Evolutionary conservation across 2,113 vertebrate species (phyloP), one percentile per base, ranked within the genome.

Genomic region (Dascyllus trimaculatus): DNA sequence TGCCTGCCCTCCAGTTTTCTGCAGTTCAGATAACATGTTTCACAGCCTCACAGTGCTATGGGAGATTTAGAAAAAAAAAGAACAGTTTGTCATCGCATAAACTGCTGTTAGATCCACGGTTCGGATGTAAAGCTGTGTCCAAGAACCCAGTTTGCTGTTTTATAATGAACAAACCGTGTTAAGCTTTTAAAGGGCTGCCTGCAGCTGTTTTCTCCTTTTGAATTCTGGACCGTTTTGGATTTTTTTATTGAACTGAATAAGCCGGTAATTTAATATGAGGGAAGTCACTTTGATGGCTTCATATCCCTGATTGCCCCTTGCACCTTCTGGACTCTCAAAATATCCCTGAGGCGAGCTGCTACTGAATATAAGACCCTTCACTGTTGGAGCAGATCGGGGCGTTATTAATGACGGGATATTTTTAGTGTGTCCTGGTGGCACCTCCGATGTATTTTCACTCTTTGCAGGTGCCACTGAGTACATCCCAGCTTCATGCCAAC

Each of bases 321-420:
- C n/a, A 25, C 43, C 11, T 32, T 19, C 13, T 54, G 61, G 10
- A 26, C 13, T 74, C 29, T 57, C 49, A 52, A 29, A 56, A 70
- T 70, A 63, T 38, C 25, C 49, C 22, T 53, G 46, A 14, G 22
- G 52, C 46, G 26, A 38, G 72, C 22, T 40, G 59, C 53, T 58
- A 26, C 46, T 46, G 22, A 53, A 29, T 11, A 70, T 40, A 71
- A 59, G 75, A 15, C 46, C 13, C 29, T 49, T 10, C 11, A 4
- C 21, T 61, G 64, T 71, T 24, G 9, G 10, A 56, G 62, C 13
- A 75, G 49, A 64, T 60, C 46, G 49, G 26, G 29, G 48, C n/a
- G 15, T 71, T 76, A 83, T 83, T 81, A 71, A 71, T 75, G 26
- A 60, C 63, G 52, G 57, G 46, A 74, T 74, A 78, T 83, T 70